These are phyloP conservation scores for Drosophila bocki DNA, from an alignment of 1,140 invertebrate species.

Conservation along the genomic window DNA sequence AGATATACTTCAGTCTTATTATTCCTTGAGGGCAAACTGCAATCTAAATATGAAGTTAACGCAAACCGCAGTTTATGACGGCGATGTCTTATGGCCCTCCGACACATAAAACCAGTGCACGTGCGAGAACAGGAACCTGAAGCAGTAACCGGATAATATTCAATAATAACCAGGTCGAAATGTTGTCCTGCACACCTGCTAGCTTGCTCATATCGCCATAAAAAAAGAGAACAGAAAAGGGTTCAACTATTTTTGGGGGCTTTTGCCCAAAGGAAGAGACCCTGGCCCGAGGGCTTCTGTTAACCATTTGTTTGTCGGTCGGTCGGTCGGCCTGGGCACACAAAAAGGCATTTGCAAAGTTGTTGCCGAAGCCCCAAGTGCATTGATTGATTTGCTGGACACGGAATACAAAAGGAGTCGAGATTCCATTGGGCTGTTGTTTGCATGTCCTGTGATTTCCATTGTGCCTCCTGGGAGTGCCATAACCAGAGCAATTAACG, in stretches of 20 bases:
- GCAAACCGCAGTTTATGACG: slow-evolving; percentile 52
- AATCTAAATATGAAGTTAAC: slow-evolving; percentile 39
- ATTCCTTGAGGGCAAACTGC: slow-evolving; percentile 8
- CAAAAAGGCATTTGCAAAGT: slow-evolving; percentile 23
- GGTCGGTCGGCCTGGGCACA: slow-evolving; percentile 7
- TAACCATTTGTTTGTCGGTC: slow-evolving; percentile 42
- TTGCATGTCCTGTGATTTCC: slow-evolving; percentile 46
- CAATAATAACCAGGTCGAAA: slow-evolving; percentile 53
- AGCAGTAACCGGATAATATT: slow-evolving; percentile 52
- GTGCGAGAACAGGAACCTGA: slow-evolving; percentile 27
- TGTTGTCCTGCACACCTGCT: slow-evolving; percentile 23
- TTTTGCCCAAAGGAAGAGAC: slow-evolving; percentile 1
- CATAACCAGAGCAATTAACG: slow-evolving; percentile 54
- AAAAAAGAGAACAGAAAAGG: slow-evolving; percentile 30
- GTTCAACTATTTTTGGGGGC: slow-evolving; percentile 42
- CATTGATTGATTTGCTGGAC: slow-evolving; percentile 63
- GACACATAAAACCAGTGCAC: slow-evolving; percentile 51
- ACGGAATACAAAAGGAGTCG: slow-evolving; percentile 6
- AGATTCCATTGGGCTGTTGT: slow-evolving; percentile 23
- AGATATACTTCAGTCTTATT: slow-evolving; percentile 3
- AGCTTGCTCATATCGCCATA: slow-evolving; percentile 12
- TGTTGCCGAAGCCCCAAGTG: slow-evolving; percentile 23
- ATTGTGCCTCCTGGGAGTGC: slow-evolving; percentile 17
- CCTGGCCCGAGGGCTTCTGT: slow-evolving; percentile 40
- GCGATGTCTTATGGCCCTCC: slow-evolving; percentile 10